phyloP scores from a whole-genome alignment of 2,888 invertebrate species.

The Ethmia dodecea region DNA sequence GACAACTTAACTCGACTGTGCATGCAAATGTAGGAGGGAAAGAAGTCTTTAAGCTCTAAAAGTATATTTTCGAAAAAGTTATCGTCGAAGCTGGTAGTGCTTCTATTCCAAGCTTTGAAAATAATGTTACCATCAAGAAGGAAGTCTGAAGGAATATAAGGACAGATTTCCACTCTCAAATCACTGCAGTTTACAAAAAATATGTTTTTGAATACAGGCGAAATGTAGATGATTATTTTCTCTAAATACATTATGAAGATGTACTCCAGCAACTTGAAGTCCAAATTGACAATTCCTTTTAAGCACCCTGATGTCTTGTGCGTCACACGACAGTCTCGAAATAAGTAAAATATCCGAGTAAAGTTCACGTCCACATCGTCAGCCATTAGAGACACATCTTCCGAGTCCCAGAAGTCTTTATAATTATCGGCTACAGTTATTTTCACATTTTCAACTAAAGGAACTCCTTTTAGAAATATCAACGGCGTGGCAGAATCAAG shows the following conservation, averaged over 20 bases:
- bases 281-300: slow-evolving; percentile 27
- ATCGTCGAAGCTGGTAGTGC: slow-evolving; percentile 27
- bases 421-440: slow-evolving; percentile 35
- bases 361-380: slow-evolving; percentile 18
- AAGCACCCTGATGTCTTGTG: slow-evolving; percentile 28
- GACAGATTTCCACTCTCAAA: slow-evolving; percentile 25
- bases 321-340: slow-evolving; percentile 32
- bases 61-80: slow-evolving; percentile 24
- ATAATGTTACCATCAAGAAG: slow-evolving; percentile 36
- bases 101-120: slow-evolving; percentile 39
- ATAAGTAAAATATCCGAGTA: slow-evolving; percentile 23
- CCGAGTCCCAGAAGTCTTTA: slow-evolving; percentile 24
- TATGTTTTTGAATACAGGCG: slow-evolving; percentile 27
- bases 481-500: slow-evolving; percentile 27
- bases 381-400: slow-evolving; percentile 15
- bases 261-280: slow-evolving; percentile 33
- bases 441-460: slow-evolving; percentile 25
- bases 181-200: slow-evolving; percentile 28
- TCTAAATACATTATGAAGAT: slow-evolving; percentile 39
- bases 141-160: slow-evolving; percentile 27
- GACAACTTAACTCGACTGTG: slow-evolving; percentile 26
- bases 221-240: slow-evolving; percentile 31
- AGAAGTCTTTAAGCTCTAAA: slow-evolving; percentile 31
- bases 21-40: slow-evolving; percentile 38
- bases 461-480: slow-evolving; percentile 27